Percentiles rank a stretch among this genome's conserved stretches.
Evolutionary conservation across 1,140 invertebrate genomes (phyloP).

Genomic region (Panulirus ornatus): DNA sequence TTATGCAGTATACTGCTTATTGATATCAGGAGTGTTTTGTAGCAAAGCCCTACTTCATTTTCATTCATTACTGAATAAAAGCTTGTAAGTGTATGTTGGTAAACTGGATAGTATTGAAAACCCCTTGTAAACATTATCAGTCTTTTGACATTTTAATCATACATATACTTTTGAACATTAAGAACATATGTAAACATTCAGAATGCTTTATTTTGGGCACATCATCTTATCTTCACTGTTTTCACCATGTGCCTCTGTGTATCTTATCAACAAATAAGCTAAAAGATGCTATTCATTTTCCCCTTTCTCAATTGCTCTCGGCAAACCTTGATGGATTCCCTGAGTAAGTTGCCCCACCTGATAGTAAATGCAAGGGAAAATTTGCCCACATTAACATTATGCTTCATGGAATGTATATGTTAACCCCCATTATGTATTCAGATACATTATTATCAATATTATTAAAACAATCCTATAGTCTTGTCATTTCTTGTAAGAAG

Average conservation of each 20-base stretch:
- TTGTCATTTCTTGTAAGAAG: not conserved
- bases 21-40: no score
- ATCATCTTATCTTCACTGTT: not conserved
- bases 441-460: not conserved
- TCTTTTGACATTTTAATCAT: no score
- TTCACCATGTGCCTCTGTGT: not conserved
- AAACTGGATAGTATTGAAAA: no score
- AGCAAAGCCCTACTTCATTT: no score
- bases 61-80: no score
- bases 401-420: slow-evolving; percentile 51
- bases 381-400: slow-evolving; percentile 25
- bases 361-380: slow-evolving; percentile 43
- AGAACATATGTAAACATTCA: no score
- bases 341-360: slow-evolving; percentile 57
- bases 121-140: no score
- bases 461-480: not conserved
- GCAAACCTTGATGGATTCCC: slow-evolving; percentile 62
- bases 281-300: slow-evolving; percentile 54
- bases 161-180: no score
- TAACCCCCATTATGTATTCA: slow-evolving; percentile 15
- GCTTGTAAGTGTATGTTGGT: no score
- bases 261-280: slow-evolving; percentile 2
- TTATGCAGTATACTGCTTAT: no score
- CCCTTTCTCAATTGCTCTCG: slow-evolving; percentile 55
- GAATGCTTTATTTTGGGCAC: not conserved